A percentile compares a stretch with the other conserved stretches of the same genome.
phyloP scores from a whole-genome alignment of 2,888 invertebrate genomes.

The Dynastes tityus region DNA sequence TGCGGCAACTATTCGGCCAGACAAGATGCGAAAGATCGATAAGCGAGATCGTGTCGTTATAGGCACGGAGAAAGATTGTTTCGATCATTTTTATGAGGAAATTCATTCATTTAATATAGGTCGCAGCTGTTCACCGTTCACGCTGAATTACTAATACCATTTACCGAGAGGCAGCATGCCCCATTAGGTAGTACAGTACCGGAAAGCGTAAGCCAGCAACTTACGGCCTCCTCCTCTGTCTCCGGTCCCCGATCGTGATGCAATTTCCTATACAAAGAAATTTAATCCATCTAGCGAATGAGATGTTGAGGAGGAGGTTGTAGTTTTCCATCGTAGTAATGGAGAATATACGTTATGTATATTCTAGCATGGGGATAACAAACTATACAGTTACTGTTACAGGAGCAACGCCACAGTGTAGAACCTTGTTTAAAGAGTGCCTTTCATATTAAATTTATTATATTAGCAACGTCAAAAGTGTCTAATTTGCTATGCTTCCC shows the following conservation, averaged over 20 bases:
- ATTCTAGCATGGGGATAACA: too few relatives aligned
- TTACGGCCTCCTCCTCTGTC: neutral
- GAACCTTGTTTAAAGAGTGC: too few relatives aligned
- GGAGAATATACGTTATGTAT: too few relatives aligned
- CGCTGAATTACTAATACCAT: constrained; percentile 15
- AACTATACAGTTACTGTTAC: too few relatives aligned
- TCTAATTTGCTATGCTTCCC: too few relatives aligned
- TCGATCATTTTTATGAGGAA: constrained; percentile 29
- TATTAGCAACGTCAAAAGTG: too few relatives aligned
- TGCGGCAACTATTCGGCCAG: too few relatives aligned
- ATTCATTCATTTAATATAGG: constrained; percentile 19
- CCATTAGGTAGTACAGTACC: constrained; percentile 23
- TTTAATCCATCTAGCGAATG: constrained; percentile 28
- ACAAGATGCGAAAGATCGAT: too few relatives aligned
- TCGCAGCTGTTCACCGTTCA: constrained; percentile 26
- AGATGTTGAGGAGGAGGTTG: neutral
- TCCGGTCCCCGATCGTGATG: neutral
- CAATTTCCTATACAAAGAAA: constrained; percentile 27
- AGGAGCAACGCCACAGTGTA: too few relatives aligned
- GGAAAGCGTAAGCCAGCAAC: constrained; percentile 14
- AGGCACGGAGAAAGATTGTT: neutral
- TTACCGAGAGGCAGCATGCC: constrained; percentile 20
- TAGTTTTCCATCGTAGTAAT: too few relatives aligned
- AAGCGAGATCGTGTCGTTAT: neutral
- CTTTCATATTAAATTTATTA: too few relatives aligned